Conservation (phyloP, 1,140 invertebrate genomes). For the Pristionchus pacificus region DNA sequence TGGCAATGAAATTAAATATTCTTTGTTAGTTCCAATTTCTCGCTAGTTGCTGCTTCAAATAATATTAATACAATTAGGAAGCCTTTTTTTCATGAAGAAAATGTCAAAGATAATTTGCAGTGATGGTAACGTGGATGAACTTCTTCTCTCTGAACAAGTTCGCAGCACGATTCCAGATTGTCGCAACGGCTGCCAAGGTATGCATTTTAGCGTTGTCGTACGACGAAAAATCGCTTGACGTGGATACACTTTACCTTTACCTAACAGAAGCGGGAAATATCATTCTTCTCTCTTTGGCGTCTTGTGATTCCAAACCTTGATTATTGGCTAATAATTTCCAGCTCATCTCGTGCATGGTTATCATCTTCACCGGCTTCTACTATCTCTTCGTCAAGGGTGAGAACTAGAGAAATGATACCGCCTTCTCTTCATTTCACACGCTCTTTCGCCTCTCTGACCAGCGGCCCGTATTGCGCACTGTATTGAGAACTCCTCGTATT, state of each 20-base stretch:
- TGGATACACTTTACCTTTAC: neutral
- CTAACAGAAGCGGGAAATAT: too few relatives aligned
- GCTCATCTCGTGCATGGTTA: slow-evolving; percentile 48
- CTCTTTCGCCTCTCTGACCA: too few relatives aligned
- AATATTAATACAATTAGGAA: too few relatives aligned
- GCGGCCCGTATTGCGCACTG: too few relatives aligned
- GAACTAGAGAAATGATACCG: too few relatives aligned
- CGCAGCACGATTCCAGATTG: slow-evolving; percentile 53
- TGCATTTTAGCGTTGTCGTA: neutral
- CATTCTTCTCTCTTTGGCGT: neutral
- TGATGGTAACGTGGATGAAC: slow-evolving; percentile 56
- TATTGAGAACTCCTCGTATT: too few relatives aligned
- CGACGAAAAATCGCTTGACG: neutral
- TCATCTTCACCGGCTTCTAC: slow-evolving; percentile 54
- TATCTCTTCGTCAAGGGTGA: slow-evolving; percentile 52
- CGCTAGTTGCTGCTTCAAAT: too few relatives aligned
- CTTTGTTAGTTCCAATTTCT: too few relatives aligned
- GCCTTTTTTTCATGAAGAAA: too few relatives aligned
- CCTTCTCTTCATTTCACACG: too few relatives aligned
- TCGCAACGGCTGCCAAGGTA: slow-evolving; percentile 50
- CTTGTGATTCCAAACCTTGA: neutral
- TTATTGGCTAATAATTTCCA: neutral
- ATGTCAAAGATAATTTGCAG: slow-evolving; percentile 41
- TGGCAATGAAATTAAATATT: too few relatives aligned
- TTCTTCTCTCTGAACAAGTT: slow-evolving; percentile 54